Base-by-base conservation (phyloP, 2,888 invertebrate species). In the Lissonota sp. region DNA sequence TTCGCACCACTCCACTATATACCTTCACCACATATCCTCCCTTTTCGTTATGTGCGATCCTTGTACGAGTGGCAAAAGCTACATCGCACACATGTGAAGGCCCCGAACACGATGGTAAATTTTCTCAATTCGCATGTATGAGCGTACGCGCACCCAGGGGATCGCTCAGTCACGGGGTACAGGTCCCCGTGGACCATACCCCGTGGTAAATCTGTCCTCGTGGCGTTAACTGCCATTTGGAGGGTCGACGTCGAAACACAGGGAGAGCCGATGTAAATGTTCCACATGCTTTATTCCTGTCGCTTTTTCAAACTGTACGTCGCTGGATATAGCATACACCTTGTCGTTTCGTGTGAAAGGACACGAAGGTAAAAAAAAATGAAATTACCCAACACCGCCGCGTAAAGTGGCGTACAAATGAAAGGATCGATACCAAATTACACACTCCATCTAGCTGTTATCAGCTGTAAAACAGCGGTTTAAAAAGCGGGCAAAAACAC, bases 121-220 rank as follows among this genome's bases (percentile, higher is more conserved):
- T 91, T 88, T 88, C 89, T 87, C 90, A 87, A 90, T 91, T 91
- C 90, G 86, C 90, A 90, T 91, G 89, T 91, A 91, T 90, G 90
- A 90, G 85, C 89, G 89, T 85, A 83, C 87, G 83, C 85, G 79
- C 73, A 83, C 91, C 88, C 91, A 42, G 16, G 88, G 88, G 91
- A 86, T 78, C 86, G 84, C 88, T 91, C 89, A 88, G 89, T 91
- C 91, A 91, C 88, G 82, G 84, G 82, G 85, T 26, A 89, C 90
- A 88, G 85, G 85, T 88, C 91, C 88, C 83, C 87, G 37, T 60
- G 87, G 87, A 88, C 86, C 78, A 74, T 75, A 79, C 76, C 84
- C 81, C 86, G 85, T 83, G 90, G 89, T 90, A 91, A 90, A 91
- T 91, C 90, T 89, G 90, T 87, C 90, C 88, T 83, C 84, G 84